A percentile compares a stretch with the other conserved stretches of the same genome.
These are phyloP conservation scores for Aricia agestis DNA, from an alignment of 1,140 invertebrate genomes.

Conservation along the genomic window DNA sequence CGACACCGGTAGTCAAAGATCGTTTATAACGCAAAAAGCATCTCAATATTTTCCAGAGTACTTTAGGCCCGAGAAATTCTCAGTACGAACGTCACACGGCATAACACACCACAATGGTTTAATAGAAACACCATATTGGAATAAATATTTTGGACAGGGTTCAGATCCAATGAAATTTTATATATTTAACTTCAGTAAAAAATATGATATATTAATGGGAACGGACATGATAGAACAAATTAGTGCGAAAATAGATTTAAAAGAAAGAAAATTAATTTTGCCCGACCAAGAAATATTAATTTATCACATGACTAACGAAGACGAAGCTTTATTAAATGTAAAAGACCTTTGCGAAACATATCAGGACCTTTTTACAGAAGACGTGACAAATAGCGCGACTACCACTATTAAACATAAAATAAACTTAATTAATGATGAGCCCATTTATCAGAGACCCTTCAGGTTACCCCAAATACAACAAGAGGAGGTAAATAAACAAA, in stretches of 20 bases:
- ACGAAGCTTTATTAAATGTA: slow-evolving; percentile 19
- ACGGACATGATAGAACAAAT: slow-evolving; percentile 23
- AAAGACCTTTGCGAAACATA: slow-evolving; percentile 25
- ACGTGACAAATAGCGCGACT: slow-evolving; percentile 28
- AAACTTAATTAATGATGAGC: slow-evolving; percentile 20
- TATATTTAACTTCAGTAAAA: slow-evolving; percentile 23
- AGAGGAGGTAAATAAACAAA: not conserved
- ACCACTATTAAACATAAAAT: slow-evolving; percentile 25
- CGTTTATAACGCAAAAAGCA: slow-evolving; percentile 24
- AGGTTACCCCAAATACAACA: slow-evolving; percentile 4
- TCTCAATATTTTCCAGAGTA: slow-evolving; percentile 23
- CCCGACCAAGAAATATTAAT: slow-evolving; percentile 13
- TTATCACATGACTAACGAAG: slow-evolving; percentile 23
- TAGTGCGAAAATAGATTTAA: slow-evolving; percentile 7
- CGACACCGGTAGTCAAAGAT: slow-evolving; percentile 26
- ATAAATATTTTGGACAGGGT: slow-evolving; percentile 16
- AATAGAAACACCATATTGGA: slow-evolving; percentile 21
- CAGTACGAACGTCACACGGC: slow-evolving; percentile 21
- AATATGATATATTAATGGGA: slow-evolving; percentile 24
- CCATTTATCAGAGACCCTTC: slow-evolving; percentile 29
- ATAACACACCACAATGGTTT: slow-evolving; percentile 13
- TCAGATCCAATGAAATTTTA: slow-evolving; percentile 21
- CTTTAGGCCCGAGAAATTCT: slow-evolving; percentile 22
- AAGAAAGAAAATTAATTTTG: slow-evolving; percentile 19
- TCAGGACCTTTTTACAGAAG: slow-evolving; percentile 26